These are phyloP conservation scores for Hydrolagus colliei DNA, from an alignment of 2,797 vertebrate species.

Conservation along the genomic window DNA sequence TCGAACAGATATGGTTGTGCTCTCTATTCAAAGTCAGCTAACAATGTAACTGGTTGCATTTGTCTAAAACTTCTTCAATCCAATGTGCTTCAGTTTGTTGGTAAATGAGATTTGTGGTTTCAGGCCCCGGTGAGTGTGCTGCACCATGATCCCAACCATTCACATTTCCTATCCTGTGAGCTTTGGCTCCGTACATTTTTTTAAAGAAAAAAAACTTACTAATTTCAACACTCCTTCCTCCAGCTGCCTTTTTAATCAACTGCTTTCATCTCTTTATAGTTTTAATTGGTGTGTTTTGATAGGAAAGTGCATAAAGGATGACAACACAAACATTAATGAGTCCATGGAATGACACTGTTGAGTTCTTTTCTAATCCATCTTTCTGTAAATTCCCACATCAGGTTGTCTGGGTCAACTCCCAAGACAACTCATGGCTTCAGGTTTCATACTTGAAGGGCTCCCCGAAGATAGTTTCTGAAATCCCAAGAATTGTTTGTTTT, in stretches of 20 bases:
- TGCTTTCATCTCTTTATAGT: slow-evolving; percentile 40
- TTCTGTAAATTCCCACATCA: slow-evolving; percentile 54
- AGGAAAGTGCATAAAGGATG: slow-evolving; percentile 48
- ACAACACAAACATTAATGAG: slow-evolving; percentile 56
- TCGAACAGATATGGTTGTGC: neutral
- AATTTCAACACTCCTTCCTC: neutral
- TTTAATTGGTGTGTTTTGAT: slow-evolving; percentile 54
- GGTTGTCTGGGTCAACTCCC: slow-evolving; percentile 54
- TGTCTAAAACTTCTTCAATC: neutral
- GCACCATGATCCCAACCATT: slow-evolving; percentile 4
- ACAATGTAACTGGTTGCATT: slow-evolving; percentile 2
- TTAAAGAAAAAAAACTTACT: neutral
- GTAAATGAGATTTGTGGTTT: slow-evolving; percentile 24
- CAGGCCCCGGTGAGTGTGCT: neutral
- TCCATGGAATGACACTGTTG: slow-evolving; percentile 42
- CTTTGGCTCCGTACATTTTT: neutral
- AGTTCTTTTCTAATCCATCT: slow-evolving; percentile 52
- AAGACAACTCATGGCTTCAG: slow-evolving; percentile 55
- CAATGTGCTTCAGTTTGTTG: slow-evolving; percentile 17
- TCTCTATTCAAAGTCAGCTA: slow-evolving; percentile 1
- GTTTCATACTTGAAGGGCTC: slow-evolving; percentile 57
- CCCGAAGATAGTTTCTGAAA: slow-evolving; percentile 44
- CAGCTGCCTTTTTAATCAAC: slow-evolving; percentile 6
- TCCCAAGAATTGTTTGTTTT: slow-evolving; percentile 36
- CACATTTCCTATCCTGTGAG: neutral